Conservation (phyloP, 2,113 vertebrate species). For the Zapornia atra region DNA sequence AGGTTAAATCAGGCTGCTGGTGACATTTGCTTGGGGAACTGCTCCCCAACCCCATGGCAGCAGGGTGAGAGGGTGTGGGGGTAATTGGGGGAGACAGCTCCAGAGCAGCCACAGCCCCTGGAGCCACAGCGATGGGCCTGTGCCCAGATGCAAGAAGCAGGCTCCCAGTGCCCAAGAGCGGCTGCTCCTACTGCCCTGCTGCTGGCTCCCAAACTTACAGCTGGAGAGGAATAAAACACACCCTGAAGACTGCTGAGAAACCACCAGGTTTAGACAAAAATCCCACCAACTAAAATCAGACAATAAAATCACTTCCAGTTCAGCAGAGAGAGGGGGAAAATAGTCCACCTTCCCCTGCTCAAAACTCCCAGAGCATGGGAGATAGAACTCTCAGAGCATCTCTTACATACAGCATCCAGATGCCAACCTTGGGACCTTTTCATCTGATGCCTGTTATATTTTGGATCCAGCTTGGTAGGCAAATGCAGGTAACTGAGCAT, state of each 20-base stretch:
- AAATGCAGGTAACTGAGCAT: background rate
- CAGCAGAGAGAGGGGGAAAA: background rate
- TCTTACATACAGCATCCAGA: background rate
- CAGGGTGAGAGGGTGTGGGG: background rate
- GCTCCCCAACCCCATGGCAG: fast-evolving
- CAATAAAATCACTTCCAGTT: background rate
- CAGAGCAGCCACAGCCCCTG: fast-evolving
- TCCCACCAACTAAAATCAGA: background rate
- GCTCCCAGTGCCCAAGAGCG: background rate
- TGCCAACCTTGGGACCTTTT: background rate
- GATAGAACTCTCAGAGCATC: background rate
- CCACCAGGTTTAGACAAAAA: background rate
- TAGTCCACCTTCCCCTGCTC: background rate
- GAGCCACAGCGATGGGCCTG: fast-evolving
- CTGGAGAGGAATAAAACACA: background rate
- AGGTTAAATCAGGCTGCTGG: background rate
- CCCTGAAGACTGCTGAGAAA: background rate
- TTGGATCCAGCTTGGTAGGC: background rate
- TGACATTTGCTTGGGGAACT: background rate
- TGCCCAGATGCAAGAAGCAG: fast-evolving
- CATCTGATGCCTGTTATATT: background rate
- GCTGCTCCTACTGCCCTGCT: fast-evolving
- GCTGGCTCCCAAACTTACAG: fast-evolving
- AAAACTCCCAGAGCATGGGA: background rate
- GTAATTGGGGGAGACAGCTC: background rate